Percentiles rank a stretch among this genome's conserved stretches.
These are phyloP conservation scores for Nipponia nippon DNA, from an alignment of 2,113 vertebrate genomes.

Conservation along the genomic window DNA sequence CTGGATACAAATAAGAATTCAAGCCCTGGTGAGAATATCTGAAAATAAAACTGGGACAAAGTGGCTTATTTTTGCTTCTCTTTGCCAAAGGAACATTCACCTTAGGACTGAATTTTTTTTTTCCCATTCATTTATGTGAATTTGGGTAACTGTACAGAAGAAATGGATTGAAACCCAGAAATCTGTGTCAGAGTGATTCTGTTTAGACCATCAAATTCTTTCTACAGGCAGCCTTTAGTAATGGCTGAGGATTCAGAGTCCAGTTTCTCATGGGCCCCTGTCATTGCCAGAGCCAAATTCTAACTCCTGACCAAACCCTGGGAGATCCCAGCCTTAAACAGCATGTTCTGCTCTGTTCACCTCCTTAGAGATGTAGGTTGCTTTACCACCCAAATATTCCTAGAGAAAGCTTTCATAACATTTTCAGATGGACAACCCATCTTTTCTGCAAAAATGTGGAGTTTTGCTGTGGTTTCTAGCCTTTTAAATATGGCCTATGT, in stretches of 20 bases:
- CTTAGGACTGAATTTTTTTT: not conserved
- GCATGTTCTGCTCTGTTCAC: not conserved
- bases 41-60: constrained; percentile 44
- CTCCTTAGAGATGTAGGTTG: not conserved
- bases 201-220: not conserved
- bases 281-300: not conserved
- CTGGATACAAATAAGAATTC: constrained; percentile 1
- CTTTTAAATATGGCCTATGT: not conserved
- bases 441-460: not conserved
- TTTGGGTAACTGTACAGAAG: not conserved
- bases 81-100: not conserved
- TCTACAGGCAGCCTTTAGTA: not conserved
- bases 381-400: not conserved
- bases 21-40: constrained; percentile 22
- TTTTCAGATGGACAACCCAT: not conserved
- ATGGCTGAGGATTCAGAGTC: not conserved
- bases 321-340: not conserved
- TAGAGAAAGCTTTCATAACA: not conserved
- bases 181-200: not conserved
- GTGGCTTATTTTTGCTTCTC: constrained; percentile 6
- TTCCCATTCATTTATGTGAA: not conserved
- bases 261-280: not conserved
- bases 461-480: not conserved
- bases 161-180: not conserved
- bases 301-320: not conserved